Percentiles rank a stretch among this genome's conserved stretches.
Evolutionary conservation across 2,888 invertebrate species (phyloP).

Genomic region (Brachypterus glaber): DNA sequence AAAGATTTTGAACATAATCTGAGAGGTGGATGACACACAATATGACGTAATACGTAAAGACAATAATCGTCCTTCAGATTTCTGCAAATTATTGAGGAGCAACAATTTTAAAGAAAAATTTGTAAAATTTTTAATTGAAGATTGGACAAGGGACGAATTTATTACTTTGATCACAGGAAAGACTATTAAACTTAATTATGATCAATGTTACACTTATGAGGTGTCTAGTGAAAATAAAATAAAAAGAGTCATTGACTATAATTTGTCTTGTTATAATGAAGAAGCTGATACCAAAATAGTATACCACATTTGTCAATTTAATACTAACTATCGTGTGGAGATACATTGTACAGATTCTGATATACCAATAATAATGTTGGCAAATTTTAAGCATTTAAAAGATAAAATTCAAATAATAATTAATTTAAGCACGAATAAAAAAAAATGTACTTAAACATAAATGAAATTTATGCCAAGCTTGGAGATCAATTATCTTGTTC

Average conservation of each 20-base stretch:
- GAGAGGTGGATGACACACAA: conserved; percentile 18
- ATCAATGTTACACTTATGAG: too few species aligned
- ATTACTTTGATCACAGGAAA: conserved; percentile 21
- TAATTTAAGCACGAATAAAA: too few species aligned
- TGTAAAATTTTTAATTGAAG: conserved; percentile 25
- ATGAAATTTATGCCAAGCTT: conserved; percentile 18
- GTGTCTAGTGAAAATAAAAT: too few species aligned
- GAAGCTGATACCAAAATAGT: too few species aligned
- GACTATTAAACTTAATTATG: too few species aligned
- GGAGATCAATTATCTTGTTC: conserved; percentile 13
- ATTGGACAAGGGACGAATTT: conserved; percentile 26
- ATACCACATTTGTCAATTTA: too few species aligned
- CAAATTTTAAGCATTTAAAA: conserved; percentile 22
- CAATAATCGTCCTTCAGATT: conserved; percentile 16
- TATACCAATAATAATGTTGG: too few species aligned
- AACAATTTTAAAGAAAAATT: conserved; percentile 22
- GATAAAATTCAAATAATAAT: conserved; percentile 17
- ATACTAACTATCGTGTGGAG: too few species aligned
- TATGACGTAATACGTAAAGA: conserved; percentile 14
- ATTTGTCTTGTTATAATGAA: too few species aligned
- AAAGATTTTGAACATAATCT: conserved; percentile 22
- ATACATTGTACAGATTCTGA: too few species aligned
- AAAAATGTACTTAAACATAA: too few species aligned
- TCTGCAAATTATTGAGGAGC: conserved; percentile 16
- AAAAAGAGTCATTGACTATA: too few species aligned